These are phyloP conservation scores for Steinernema khuongi DNA, from an alignment of 1,140 invertebrate genomes.

Conservation along the genomic window DNA sequence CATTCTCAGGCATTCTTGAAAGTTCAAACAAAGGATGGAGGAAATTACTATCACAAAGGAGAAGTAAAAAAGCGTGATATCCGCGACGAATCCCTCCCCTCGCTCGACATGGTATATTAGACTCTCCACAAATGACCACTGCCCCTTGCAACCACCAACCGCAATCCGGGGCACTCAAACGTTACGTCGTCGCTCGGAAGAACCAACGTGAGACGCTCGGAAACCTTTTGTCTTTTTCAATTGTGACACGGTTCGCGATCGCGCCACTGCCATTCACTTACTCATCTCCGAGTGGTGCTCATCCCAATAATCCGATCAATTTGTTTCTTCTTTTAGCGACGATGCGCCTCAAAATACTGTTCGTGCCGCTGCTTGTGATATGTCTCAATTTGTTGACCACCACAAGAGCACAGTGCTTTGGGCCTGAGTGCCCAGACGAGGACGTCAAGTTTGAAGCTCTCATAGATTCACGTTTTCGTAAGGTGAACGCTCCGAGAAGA, in stretches of 20 bases:
- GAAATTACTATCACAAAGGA: neutral
- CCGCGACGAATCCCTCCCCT: neutral
- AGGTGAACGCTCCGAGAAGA: conserved; percentile 1
- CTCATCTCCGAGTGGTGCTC: neutral
- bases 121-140: neutral
- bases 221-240: neutral
- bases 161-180: neutral
- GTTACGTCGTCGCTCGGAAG: neutral
- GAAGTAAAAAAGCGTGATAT: neutral
- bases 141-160: neutral
- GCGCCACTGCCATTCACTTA: neutral
- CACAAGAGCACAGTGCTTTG: neutral
- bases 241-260: neutral
- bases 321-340: neutral
- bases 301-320: neutral
- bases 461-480: neutral
- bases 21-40: too few relatives aligned
- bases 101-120: too few relatives aligned
- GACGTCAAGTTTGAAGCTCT: neutral
- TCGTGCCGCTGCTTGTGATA: neutral
- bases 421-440: neutral
- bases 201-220: too few relatives aligned
- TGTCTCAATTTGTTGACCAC: neutral
- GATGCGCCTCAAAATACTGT: neutral
- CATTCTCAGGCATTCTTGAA: too few relatives aligned